phyloP scores from a whole-genome alignment of 1,140 invertebrate species.

The Xylocopa sonorina region DNA sequence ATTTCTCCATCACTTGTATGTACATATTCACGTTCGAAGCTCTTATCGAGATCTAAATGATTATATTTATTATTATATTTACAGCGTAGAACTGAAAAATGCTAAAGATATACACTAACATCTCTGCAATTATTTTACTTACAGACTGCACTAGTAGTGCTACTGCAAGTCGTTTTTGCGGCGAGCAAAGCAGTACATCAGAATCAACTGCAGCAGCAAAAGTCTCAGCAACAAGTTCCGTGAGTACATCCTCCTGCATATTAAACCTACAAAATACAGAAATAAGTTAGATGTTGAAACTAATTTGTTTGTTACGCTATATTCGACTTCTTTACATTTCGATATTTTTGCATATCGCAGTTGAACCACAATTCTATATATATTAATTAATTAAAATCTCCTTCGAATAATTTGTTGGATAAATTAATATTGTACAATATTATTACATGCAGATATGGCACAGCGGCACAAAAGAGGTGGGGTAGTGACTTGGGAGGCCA shows the following conservation, averaged over 20 bases:
- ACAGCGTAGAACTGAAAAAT: background rate
- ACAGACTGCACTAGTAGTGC: conserved; percentile 78
- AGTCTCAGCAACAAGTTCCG: conserved; percentile 72
- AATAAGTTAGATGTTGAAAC: background rate
- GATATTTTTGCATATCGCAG: too few species aligned
- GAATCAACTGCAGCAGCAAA: conserved; percentile 70
- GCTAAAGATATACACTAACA: conserved; percentile 12
- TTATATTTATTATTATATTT: background rate
- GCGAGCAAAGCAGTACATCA: conserved; percentile 79
- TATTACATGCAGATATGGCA: conserved; percentile 62
- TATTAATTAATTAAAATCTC: too few species aligned
- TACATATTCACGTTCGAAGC: background rate
- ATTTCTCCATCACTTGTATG: background rate
- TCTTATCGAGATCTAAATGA: background rate
- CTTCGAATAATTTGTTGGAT: too few species aligned
- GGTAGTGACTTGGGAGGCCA: conserved; percentile 55
- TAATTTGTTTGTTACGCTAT: too few species aligned
- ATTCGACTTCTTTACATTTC: too few species aligned
- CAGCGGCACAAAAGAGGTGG: conserved; percentile 73
- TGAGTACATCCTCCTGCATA: conserved; percentile 67
- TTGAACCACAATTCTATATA: too few species aligned
- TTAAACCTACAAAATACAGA: background rate
- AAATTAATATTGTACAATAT: background rate
- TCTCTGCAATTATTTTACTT: conserved; percentile 49
- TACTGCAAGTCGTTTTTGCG: conserved; percentile 80